Base-by-base conservation (phyloP, 2,797 vertebrate species). In the Antennarius maculatus region DNA sequence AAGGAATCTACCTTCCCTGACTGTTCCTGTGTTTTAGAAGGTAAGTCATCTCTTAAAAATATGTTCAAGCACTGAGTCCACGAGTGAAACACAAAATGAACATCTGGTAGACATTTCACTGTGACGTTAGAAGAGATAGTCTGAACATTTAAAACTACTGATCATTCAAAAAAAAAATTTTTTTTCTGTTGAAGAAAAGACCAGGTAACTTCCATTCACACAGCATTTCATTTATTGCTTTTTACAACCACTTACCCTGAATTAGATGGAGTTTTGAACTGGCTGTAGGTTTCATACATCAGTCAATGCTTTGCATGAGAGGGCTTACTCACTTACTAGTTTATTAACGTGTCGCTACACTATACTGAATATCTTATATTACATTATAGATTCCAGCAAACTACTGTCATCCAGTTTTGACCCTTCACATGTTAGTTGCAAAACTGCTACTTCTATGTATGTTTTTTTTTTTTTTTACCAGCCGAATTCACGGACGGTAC, bases 101-200 rank as follows among this genome's bases (percentile, higher is more conserved):
- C 72, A 86, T 82, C 84, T 88, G 79, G 63, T 53, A 45, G 62
- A 67, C 28, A 56, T 80, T 74, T 74, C 5, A 16, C 41, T 12
- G 37, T 18, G 11, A 60, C 5, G 54, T 41, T 50, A 60, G 23
- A 1, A 23, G 23, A 23, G 42, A 7, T 37, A 15, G 17, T 18
- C 17, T 18, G 23, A 34, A 12, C 29, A 31, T 50, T 59, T 18
- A 57, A 48, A 66, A 52, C 17, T 34, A 23, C 9, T 5, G 52
- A 17, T 11, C 31, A 49, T 54, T 1, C n/a, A n/a, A n/a, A n/a
- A n/a, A n/a, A n/a, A n/a, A n/a, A n/a, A n/a, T n/a, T n/a, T n/a
- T n/a, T n/a, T n/a, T n/a, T n/a, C n/a, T n/a, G 41, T 48, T 48
- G 14, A 15, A 34, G 54, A 54, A 2, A 47, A n/a, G 17, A 52